Evolutionary conservation across 2,888 invertebrate species (phyloP).

Genomic region (Stratiomys singularior): DNA sequence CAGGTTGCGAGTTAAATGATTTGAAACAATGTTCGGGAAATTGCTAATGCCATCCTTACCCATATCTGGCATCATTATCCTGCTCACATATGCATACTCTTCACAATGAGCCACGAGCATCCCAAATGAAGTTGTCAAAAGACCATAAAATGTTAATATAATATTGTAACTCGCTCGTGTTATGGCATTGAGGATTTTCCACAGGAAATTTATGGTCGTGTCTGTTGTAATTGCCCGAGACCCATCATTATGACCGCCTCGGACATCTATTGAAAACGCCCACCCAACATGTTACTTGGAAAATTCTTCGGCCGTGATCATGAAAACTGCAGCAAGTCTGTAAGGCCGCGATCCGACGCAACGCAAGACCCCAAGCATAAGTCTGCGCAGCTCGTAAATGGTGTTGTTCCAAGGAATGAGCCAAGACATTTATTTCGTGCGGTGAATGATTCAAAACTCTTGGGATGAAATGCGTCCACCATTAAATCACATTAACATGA

Average conservation of each 20-base stretch:
- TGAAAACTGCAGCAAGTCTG: background rate
- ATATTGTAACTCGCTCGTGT: slow-evolving; percentile 17
- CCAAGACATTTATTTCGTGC: slow-evolving; percentile 19
- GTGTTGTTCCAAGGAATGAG: background rate
- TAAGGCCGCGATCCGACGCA: background rate
- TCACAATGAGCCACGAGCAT: background rate
- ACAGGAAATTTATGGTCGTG: slow-evolving; percentile 38
- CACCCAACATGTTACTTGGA: slow-evolving; percentile 36
- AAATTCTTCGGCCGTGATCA: slow-evolving; percentile 24
- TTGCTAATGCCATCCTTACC: no score
- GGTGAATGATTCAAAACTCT: slow-evolving; percentile 1
- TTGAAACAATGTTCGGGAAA: no score
- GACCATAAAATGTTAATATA: slow-evolving; percentile 38
- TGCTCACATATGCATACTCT: background rate
- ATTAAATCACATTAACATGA: slow-evolving; percentile 43
- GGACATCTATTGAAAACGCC: slow-evolving; percentile 36
- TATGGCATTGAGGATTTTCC: slow-evolving; percentile 33
- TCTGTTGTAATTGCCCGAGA: slow-evolving; percentile 43
- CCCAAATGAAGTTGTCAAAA: slow-evolving; percentile 38
- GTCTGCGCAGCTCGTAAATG: background rate
- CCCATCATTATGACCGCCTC: slow-evolving; percentile 36
- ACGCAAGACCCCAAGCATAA: background rate
- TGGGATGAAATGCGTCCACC: slow-evolving; percentile 39
- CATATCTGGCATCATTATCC: background rate
- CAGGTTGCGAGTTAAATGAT: no score